phyloP scores from a whole-genome alignment of 2,888 invertebrate genomes.

The Chymomyza amoena region DNA sequence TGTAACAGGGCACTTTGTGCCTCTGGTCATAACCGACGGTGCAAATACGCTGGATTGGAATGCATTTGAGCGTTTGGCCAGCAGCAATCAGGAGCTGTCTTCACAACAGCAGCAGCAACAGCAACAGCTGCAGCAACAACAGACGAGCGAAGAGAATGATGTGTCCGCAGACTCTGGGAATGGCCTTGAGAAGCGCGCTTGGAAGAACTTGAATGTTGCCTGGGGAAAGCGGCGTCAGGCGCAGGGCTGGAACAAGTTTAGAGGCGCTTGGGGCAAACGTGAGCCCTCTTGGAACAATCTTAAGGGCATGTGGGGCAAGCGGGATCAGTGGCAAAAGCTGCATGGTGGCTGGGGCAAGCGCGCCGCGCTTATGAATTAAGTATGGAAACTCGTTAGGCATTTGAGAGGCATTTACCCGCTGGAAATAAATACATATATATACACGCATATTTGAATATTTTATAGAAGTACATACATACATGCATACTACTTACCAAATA shows the following conservation, averaged over 20 bases:
- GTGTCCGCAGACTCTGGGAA: conserved; percentile 29
- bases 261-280: conserved; percentile 87
- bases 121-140: conserved; percentile 22
- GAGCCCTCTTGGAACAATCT: conserved; percentile 89
- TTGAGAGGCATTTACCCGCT: neutral
- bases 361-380: conserved; percentile 50
- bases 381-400: neutral
- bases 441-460: conserved; percentile 1
- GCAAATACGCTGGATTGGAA: conserved; percentile 60
- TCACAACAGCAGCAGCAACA: conserved; percentile 37
- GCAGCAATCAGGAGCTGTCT: conserved; percentile 33
- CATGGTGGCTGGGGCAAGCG: conserved; percentile 79
- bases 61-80: conserved; percentile 64
- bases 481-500: conserved; percentile 9
- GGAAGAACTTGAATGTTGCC: conserved; percentile 85
- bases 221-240: conserved; percentile 86
- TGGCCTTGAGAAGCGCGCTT: conserved; percentile 82
- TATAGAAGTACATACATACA: conserved; percentile 19
- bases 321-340: conserved; percentile 79
- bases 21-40: conserved; percentile 56
- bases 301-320: conserved; percentile 89
- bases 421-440: neutral
- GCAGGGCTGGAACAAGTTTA: conserved; percentile 81
- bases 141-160: conserved; percentile 46
- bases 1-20: conserved; percentile 57